Evolutionary conservation across 2,113 vertebrate species (phyloP), one percentile per base, ranked within the genome.

Genomic region (Oophaga pumilio): DNA sequence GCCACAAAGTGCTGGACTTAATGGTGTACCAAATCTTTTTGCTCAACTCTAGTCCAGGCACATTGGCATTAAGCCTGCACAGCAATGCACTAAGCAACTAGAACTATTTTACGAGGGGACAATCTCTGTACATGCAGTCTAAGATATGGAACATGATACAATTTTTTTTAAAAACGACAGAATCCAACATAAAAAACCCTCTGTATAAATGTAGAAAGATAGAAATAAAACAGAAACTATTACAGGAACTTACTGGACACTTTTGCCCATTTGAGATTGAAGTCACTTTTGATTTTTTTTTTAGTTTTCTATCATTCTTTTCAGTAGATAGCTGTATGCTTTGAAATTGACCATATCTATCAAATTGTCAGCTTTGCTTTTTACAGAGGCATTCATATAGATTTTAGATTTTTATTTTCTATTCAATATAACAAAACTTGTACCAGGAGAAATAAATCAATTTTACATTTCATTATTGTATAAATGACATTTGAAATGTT

Each of bases 351-450:
- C 59, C 22, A 77, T 66, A 85, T 85, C 73, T 64, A 78, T 85
- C 84, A 85, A 66, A 66, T 64, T 85, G 84, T 66, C 73, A 85
- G 12, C 52, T 85, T 77, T 77, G 66, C 84, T 60, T 52, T 85
- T 12, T 86, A 64, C n/a, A 69, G 76, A 56, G 50, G 18, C 76
- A 69, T 68, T 79, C 50, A 69, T 73, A 84, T 73, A 59, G 52
- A 84, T 84, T 69, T 56, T 14, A 43, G n/a, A 62, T 74, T 76
- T 85, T 64, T 76, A 49, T 76, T 33, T 22, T 66, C 64, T 64
- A 85, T 28, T 43, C 14, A 76, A 76, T 85, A n/a, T 76, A n/a
- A 76, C 20, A 50, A 50, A 50, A 85, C 74, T 22, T 13, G 56
- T 57, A 28, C n/a, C 22, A 57, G 57, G 28, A 77, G 20, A 49